Conservation (phyloP, 2,113 vertebrate genomes). For the Gopherus evgoodei region DNA sequence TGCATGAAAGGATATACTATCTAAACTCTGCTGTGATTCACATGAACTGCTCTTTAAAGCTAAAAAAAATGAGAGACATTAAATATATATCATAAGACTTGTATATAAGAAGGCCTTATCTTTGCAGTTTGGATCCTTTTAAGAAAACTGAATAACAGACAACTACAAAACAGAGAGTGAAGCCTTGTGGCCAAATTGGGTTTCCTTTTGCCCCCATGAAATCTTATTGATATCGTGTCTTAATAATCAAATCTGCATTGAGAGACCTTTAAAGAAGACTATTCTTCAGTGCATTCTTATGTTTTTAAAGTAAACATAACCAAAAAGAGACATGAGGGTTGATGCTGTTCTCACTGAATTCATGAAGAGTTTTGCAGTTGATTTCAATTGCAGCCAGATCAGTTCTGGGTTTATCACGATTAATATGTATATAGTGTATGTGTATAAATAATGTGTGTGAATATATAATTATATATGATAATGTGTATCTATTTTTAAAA, state of each 20-base stretch:
- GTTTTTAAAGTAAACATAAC: slow-evolving; percentile 52
- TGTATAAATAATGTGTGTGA: background rate
- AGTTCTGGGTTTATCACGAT: background rate
- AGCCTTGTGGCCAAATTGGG: background rate
- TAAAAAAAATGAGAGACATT: slow-evolving; percentile 29
- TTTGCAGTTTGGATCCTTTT: background rate
- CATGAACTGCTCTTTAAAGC: slow-evolving; percentile 10
- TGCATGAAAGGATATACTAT: slow-evolving; percentile 39
- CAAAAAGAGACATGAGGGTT: background rate
- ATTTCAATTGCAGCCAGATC: background rate
- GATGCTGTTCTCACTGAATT: slow-evolving; percentile 3
- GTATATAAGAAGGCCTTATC: slow-evolving; percentile 30
- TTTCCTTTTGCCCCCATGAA: rapidly evolving
- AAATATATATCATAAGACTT: background rate
- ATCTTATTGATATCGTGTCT: background rate
- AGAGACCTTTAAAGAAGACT: slow-evolving; percentile 24
- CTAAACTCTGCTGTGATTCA: background rate
- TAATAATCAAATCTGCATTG: slow-evolving; percentile 40
- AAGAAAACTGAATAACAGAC: background rate
- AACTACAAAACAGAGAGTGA: slow-evolving; percentile 24
- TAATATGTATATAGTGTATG: background rate
- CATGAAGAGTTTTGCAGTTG: background rate
- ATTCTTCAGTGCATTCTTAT: slow-evolving; percentile 37
- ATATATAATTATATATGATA: background rate
- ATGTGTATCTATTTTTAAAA: slow-evolving; percentile 13